phyloP scores from a whole-genome alignment of 2,888 invertebrate species.

The Hydriomena furcata region DNA sequence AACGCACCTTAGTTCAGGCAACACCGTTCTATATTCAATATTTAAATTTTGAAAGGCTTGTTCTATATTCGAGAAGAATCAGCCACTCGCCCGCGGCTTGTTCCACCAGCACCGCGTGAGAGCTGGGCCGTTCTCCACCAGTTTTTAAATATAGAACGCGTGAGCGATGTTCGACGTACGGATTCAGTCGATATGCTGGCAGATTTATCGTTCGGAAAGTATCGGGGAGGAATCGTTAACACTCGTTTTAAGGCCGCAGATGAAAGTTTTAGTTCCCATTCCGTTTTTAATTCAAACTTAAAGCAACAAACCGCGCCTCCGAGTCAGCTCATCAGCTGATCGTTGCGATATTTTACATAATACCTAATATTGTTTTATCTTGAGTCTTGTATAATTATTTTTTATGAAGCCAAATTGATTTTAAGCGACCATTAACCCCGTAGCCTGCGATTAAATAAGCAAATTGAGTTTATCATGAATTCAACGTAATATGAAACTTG shows the following conservation, averaged over 20 bases:
- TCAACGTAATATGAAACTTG: constrained; percentile 60
- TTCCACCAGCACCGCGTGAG: constrained; percentile 38
- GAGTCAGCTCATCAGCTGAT: constrained; percentile 52
- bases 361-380: constrained; percentile 27
- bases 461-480: constrained; percentile 66
- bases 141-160: constrained; percentile 65
- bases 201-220: constrained; percentile 72
- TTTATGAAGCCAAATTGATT: constrained; percentile 66
- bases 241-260: constrained; percentile 69
- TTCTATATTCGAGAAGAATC: constrained; percentile 56
- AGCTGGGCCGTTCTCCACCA: constrained; percentile 64
- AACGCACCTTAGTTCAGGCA: constrained; percentile 43
- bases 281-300: constrained; percentile 70
- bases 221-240: constrained; percentile 65
- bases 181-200: constrained; percentile 72
- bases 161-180: constrained; percentile 60
- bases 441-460: constrained; percentile 65
- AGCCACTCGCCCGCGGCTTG: constrained; percentile 34
- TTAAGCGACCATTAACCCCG: constrained; percentile 70
- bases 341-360: too few species aligned
- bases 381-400: constrained; percentile 42
- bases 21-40: constrained; percentile 65
- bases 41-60: constrained; percentile 62
- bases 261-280: constrained; percentile 75
- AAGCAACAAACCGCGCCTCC: constrained; percentile 51